Evolutionary conservation across 2,113 vertebrate genomes (phyloP).

Genomic region (Cochlearius cochlearius): DNA sequence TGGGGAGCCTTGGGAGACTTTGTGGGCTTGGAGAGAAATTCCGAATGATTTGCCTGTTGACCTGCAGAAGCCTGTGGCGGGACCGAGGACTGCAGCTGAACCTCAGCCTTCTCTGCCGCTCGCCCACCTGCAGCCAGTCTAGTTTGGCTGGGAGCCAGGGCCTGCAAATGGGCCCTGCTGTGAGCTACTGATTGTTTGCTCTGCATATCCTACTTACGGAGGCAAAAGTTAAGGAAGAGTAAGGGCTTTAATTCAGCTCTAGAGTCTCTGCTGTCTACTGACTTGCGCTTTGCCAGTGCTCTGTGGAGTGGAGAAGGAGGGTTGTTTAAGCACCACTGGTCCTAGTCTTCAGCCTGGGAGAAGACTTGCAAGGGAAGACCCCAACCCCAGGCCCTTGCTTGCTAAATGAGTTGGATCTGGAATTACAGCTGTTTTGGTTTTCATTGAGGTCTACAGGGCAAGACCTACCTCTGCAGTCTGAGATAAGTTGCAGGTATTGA

Average conservation of each 20-base stretch:
- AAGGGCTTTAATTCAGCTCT: not conserved
- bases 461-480: not conserved
- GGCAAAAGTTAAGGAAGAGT: not conserved
- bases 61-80: not conserved
- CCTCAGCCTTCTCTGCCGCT: not conserved
- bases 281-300: not conserved
- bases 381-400: not conserved
- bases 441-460: not conserved
- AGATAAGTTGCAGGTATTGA: not conserved
- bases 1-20: not conserved
- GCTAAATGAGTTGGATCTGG: not conserved
- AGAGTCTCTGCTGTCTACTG: not conserved
- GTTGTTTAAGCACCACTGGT: not conserved
- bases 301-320: not conserved
- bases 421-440: not conserved
- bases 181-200: not conserved
- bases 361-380: not conserved
- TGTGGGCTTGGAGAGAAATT: not conserved
- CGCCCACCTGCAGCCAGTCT: not conserved
- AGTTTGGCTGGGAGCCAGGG: not conserved
- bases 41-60: not conserved
- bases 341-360: not conserved
- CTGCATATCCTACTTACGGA: not conserved
- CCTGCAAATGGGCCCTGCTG: not conserved
- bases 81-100: not conserved